These are phyloP conservation scores for Nyctereutes procyonoides DNA, from an alignment of 2,113 vertebrate species.

Conservation along the genomic window DNA sequence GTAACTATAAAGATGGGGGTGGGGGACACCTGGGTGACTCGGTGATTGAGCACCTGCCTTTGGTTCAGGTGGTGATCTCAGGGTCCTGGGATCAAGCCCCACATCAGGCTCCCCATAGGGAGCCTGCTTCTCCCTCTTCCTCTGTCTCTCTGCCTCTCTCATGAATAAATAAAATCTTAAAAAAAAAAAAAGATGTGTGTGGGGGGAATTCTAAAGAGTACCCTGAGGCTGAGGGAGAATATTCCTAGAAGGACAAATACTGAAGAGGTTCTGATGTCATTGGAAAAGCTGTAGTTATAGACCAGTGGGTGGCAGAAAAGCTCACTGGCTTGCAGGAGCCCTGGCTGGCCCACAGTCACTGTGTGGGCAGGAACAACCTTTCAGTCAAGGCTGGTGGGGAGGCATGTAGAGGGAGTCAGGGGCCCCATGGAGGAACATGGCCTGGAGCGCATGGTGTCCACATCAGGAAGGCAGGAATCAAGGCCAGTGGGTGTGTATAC, in stretches of 20 bases:
- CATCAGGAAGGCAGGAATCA: background rate
- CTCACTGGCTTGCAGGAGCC: background rate
- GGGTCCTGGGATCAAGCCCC: no score
- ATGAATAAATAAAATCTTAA: no score
- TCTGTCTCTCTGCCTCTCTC: no score
- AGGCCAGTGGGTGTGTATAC: background rate
- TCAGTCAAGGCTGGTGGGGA: background rate
- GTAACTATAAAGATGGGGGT: background rate
- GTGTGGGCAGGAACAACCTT: background rate
- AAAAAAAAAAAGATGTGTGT: background rate
- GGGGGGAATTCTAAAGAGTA: background rate
- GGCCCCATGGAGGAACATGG: background rate
- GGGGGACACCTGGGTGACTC: background rate
- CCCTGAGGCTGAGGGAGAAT: background rate
- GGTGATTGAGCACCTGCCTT: no score
- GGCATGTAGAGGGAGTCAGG: background rate
- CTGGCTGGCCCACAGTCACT: background rate
- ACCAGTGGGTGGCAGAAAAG: background rate
- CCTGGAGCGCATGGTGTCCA: accelerated
- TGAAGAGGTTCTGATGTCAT: background rate
- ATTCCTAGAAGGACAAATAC: background rate
- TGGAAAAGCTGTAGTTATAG: background rate
- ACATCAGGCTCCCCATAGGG: no score
- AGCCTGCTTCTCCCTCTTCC: no score
- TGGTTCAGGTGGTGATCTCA: no score